Base-by-base conservation (phyloP, 1,140 invertebrate genomes). In the Frieseomelitta varia region DNA sequence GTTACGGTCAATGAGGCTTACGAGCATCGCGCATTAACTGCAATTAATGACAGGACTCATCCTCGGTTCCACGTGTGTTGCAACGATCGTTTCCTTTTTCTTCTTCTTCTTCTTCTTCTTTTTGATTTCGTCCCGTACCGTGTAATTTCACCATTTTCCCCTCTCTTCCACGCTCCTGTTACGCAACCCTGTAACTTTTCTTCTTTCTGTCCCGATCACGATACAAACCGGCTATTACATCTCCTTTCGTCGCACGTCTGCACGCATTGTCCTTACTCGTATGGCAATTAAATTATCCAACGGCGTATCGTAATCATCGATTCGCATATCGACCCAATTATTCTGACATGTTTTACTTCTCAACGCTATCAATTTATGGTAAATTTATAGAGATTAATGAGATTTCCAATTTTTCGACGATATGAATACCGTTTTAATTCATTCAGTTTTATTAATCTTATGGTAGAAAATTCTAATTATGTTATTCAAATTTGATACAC, bases 121-220 rank as follows among this genome's bases (percentile, higher is more conserved):
- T n/a, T 15, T n/a, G 27, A 77, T 82, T 82, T 82, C 80, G 63
- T 82, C 73, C 27, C 11, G 24, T 17, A 30, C 61, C 34, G 34
- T 79, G 39, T 63, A 79, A 85, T 88, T 82, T 88, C 83, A 61
- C 47, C 69, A 82, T 85, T 88, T 88, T 88, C 63, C 53, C 65
- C 34, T 17, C 34, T 17, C 30, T 81, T 27, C 19, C 11, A 71
- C 19, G 67, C 15, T 39, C 65, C 39, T 79, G 30, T 84, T 85
- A 74, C 51, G 71, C 39, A 77, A 80, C 10, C n/a, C 34, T n/a
- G 27, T 34, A 19, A 79, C 68, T 67, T 61, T 81, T 56, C 34
- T 73, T 87, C 77, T 85, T 90, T 87, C 83, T 68, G 61, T 87
- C 71, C 82, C 75, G 85, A 12, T 89, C 67, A 80, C 79, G 81